Evolutionary conservation across 2,888 invertebrate genomes (phyloP), one percentile per base, ranked within the genome.

Genomic region (Polia nebulosa): DNA sequence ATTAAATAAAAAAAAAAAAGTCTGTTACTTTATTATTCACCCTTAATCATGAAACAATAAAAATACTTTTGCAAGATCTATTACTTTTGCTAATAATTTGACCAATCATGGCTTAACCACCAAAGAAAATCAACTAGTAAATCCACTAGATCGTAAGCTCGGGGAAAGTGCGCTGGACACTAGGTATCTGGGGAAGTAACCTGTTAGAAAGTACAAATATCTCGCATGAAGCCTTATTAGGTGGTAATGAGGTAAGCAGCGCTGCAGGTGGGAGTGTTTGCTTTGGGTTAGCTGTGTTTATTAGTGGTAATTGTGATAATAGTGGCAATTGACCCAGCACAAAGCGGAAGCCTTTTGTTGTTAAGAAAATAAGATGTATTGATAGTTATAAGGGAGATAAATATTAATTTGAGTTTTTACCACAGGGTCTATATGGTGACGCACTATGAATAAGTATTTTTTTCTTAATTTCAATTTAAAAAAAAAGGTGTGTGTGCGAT

Each of bases 181-280:
- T 71, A 41, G 7, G 15, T n/a, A 20, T 47, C 72, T 56, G 29
- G 61, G 27, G 34, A 51, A 32, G 22, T 36, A 66, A 76, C 76
- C 52, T 22, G 80, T 78, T 78, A 76, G 77, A 78, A 78, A 78
- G 77, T 70, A 57, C 70, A 64, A 68, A 75, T 61, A 74, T 49
- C 29, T 59, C 47, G 22, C 39, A 39, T 55, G 53, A 53, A 52
- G 60, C 59, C 75, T 61, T 75, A 68, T 76, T 80, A 68, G 68
- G 44, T 20, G 11, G 34, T 58, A 75, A 64, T 61, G 60, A 66
- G 75, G 58, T 62, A 11, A 25, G 17, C 53, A 64, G 52, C 2
- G 27, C n/a, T 29, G 17, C 32, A 29, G 39, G 53, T 41, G 41
- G 20, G 17, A 34, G 17, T 25, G 41, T 44, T 69, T n/a, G 51